These are phyloP conservation scores for Ciconia boyciana DNA, from an alignment of 2,113 vertebrate species.

Conservation along the genomic window DNA sequence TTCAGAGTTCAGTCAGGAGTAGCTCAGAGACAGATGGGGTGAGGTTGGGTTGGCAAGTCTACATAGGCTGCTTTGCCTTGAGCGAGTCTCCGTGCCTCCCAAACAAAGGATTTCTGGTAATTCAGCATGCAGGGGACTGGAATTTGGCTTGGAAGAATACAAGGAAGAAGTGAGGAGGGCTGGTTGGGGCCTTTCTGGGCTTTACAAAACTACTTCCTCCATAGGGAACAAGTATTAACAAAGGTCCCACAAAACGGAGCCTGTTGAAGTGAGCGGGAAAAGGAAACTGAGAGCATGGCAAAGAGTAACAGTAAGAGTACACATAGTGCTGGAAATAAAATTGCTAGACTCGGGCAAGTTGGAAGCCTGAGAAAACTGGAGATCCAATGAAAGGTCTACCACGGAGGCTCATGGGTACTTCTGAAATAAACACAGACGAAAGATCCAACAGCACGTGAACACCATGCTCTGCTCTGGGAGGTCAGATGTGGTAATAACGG, in stretches of 20 bases:
- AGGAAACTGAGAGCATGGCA: background rate
- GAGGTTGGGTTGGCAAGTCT: background rate
- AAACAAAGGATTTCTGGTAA: background rate
- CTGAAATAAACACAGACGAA: background rate
- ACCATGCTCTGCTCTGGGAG: background rate
- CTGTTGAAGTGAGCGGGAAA: background rate
- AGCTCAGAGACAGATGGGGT: background rate
- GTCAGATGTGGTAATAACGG: background rate
- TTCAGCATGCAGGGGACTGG: background rate
- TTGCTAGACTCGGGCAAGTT: background rate
- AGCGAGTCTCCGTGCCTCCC: accelerated
- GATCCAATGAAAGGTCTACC: background rate
- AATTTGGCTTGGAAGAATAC: background rate
- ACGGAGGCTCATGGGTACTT: accelerated
- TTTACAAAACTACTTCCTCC: background rate
- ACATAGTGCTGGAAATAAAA: background rate
- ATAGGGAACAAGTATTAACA: background rate
- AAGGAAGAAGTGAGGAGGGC: background rate
- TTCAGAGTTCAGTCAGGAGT: background rate
- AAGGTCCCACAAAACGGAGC: background rate
- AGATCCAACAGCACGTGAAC: background rate
- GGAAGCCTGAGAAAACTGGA: background rate
- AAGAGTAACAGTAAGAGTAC: background rate
- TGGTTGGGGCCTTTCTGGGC: background rate
- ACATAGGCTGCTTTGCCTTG: background rate